phyloP scores from a whole-genome alignment of 2,888 invertebrate genomes.

The Cyclophora albipunctata region DNA sequence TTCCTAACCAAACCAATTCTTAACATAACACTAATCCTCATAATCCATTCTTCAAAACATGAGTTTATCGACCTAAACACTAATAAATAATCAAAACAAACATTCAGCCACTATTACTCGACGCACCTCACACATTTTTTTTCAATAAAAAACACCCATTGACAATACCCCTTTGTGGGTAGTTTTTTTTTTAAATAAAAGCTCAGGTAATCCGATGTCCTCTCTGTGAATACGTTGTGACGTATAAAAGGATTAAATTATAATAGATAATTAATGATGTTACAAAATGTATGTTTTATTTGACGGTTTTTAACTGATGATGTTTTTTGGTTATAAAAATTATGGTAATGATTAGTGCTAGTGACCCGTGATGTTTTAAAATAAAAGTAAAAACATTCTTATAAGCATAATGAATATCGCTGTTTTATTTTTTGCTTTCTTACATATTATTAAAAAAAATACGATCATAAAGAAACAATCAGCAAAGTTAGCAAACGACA shows the following conservation, averaged over 20 bases:
- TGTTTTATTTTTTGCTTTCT: too few relatives aligned
- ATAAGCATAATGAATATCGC: too few relatives aligned
- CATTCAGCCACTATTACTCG: constrained; percentile 11
- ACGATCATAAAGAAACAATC: too few relatives aligned
- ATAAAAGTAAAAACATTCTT: too few relatives aligned
- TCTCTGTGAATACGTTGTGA: constrained; percentile 65
- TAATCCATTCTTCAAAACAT: neutral
- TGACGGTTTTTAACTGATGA: constrained; percentile 32
- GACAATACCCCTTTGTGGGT: constrained; percentile 45
- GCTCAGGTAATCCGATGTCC: constrained; percentile 69
- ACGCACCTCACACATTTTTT: constrained; percentile 20
- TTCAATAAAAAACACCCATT: constrained; percentile 34
- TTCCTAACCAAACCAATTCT: too few relatives aligned
- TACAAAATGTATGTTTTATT: constrained; percentile 10
- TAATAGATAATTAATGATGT: constrained; percentile 73
- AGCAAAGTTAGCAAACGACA: too few relatives aligned
- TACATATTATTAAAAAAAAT: too few relatives aligned
- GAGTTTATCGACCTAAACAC: too few relatives aligned
- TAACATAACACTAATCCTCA: too few relatives aligned
- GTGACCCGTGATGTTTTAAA: too few relatives aligned
- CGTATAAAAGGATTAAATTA: constrained; percentile 69
- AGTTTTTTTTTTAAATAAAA: constrained; percentile 61
- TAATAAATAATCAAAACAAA: constrained; percentile 8
- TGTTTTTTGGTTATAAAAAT: neutral
- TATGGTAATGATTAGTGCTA: too few relatives aligned